phyloP scores from a whole-genome alignment of 2,113 vertebrate species.

The Pygoscelis adeliae region DNA sequence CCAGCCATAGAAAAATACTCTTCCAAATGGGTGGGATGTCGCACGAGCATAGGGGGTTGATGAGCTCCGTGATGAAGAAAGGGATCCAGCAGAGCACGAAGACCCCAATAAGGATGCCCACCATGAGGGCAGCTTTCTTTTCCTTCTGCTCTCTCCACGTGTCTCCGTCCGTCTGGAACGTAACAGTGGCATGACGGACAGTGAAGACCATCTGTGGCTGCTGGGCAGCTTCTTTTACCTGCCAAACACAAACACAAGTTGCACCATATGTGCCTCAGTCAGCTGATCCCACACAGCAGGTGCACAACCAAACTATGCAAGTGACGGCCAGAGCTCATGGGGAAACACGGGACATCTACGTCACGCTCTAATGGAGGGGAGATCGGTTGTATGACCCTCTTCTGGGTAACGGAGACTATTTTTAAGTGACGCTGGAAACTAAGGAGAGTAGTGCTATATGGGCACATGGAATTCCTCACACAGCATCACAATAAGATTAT shows the following conservation, averaged over 20 bases:
- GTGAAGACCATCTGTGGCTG: slow-evolving; percentile 90
- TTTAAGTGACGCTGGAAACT: neutral
- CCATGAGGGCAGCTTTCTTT: slow-evolving; percentile 91
- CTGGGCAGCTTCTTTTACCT: slow-evolving; percentile 84
- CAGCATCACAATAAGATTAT: neutral
- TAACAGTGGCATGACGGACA: slow-evolving; percentile 85
- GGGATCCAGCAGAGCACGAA: slow-evolving; percentile 97
- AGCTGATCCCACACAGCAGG: neutral
- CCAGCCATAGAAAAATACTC: slow-evolving; percentile 96
- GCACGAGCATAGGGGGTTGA: slow-evolving; percentile 88
- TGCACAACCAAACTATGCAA: neutral
- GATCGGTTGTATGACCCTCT: neutral
- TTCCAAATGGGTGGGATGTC: slow-evolving; percentile 92
- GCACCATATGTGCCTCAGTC: neutral
- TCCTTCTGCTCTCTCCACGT: slow-evolving; percentile 95
- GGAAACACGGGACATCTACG: neutral
- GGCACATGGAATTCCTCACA: neutral
- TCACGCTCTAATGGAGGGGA: neutral
- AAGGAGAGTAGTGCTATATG: neutral
- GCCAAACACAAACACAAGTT: slow-evolving; percentile 46
- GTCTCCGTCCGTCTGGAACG: slow-evolving; percentile 91
- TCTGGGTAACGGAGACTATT: neutral
- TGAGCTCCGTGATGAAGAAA: slow-evolving; percentile 94
- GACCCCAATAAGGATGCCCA: slow-evolving; percentile 94
- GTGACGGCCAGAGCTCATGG: neutral